Conservation (phyloP, 2,888 invertebrate genomes). For the Zygaena filipendulae region DNA sequence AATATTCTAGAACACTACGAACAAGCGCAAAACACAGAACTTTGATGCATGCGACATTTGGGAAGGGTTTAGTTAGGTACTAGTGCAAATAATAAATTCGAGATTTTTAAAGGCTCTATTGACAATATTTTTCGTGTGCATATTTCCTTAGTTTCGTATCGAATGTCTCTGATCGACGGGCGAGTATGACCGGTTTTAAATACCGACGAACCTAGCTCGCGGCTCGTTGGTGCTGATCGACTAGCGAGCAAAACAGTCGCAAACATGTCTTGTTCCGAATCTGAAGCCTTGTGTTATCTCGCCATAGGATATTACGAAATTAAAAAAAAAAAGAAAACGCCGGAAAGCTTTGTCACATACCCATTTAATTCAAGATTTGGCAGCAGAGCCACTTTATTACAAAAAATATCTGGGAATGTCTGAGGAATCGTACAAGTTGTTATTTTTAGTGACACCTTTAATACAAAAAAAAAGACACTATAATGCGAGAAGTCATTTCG, state of each 20-base stretch:
- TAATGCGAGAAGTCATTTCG: constrained; percentile 4
- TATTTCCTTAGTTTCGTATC: too few relatives aligned
- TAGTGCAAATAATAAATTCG: too few relatives aligned
- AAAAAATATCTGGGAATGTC: constrained; percentile 2
- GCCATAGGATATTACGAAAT: too few relatives aligned
- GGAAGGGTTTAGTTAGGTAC: too few relatives aligned
- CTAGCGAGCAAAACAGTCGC: neutral
- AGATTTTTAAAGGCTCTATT: too few relatives aligned
- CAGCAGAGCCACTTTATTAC: constrained; percentile 1
- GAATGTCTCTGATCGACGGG: neutral
- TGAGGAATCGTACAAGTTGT: constrained; percentile 1
- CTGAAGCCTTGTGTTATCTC: too few relatives aligned
- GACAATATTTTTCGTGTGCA: too few relatives aligned
- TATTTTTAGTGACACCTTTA: constrained; percentile 1
- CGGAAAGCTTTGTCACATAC: constrained; percentile 4
- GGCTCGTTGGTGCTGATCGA: constrained; percentile 1
- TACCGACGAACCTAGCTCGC: neutral
- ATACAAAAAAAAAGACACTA: constrained; percentile 3
- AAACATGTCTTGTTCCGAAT: too few relatives aligned
- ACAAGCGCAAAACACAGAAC: too few relatives aligned
- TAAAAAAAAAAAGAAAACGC: constrained; percentile 4
- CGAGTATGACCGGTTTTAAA: neutral
- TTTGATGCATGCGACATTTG: too few relatives aligned
- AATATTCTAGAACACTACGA: too few relatives aligned
- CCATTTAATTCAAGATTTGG: constrained; percentile 6